A percentile compares a stretch with the other conserved stretches of the same genome.
phyloP scores from a whole-genome alignment of 2,888 invertebrate genomes.

The Steinernema hermaphroditum region DNA sequence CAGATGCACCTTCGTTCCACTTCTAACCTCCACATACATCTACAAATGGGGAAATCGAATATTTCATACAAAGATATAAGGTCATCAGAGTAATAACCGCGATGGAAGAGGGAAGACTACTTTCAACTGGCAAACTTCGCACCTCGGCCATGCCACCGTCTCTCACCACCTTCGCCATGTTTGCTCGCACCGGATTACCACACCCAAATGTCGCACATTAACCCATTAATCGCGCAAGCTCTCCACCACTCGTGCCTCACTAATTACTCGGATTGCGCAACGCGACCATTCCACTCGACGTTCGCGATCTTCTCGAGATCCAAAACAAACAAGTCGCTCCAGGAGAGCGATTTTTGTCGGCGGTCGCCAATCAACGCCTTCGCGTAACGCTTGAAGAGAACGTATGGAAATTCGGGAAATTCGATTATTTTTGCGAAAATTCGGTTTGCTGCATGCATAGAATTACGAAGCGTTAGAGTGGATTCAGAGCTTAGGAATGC shows the following conservation, averaged over 20 bases:
- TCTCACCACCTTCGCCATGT: too few species aligned
- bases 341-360: neutral
- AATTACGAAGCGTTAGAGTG: too few species aligned
- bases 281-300: conserved; percentile 8
- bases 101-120: too few species aligned
- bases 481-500: too few species aligned
- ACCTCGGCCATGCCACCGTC: too few species aligned
- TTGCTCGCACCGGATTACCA: neutral
- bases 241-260: conserved; percentile 9
- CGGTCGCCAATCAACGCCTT: neutral
- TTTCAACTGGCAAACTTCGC: too few species aligned
- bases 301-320: neutral
- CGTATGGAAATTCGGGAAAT: neutral
- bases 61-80: too few species aligned
- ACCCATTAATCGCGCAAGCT: neutral
- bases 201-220: neutral
- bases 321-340: neutral
- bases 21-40: too few species aligned
- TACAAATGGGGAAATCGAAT: too few species aligned
- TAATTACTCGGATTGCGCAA: conserved; percentile 25
- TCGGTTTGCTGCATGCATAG: neutral
- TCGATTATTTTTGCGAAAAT: neutral
- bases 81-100: too few species aligned
- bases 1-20: too few species aligned
- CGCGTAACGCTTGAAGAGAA: too few species aligned